phyloP scores from a whole-genome alignment of 2,888 invertebrate genomes.

The Euphydryas editha region DNA sequence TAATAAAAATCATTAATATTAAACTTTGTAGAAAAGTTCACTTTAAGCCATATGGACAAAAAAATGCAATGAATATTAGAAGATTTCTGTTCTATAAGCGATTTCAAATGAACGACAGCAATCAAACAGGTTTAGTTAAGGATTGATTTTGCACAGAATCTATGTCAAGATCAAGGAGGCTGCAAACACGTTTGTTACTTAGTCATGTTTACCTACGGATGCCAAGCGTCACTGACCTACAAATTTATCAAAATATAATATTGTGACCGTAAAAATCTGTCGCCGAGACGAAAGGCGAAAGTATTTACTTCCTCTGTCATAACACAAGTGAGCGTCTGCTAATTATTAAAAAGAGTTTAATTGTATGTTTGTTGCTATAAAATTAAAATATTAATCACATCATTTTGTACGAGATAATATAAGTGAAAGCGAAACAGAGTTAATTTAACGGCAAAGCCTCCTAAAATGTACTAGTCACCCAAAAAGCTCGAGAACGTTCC shows the following conservation, averaged over 20 bases:
- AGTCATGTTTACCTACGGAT: conserved; percentile 58
- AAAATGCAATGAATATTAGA: not conserved
- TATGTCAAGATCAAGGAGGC: conserved; percentile 81
- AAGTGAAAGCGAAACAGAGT: not conserved
- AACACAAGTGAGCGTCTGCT: conserved; percentile 17
- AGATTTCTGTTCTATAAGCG: conserved; percentile 41
- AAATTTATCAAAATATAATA: conserved; percentile 55
- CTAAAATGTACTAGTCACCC: not conserved
- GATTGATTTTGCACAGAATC: conserved; percentile 71
- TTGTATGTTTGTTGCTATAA: not conserved
- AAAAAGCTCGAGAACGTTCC: conserved; percentile 20
- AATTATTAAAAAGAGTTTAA: not conserved
- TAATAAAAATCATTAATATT: not conserved
- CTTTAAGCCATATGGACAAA: not conserved
- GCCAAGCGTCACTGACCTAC: conserved; percentile 64
- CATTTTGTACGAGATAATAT: not conserved
- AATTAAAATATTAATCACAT: not conserved
- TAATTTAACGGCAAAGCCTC: not conserved
- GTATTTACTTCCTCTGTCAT: conserved; percentile 11
- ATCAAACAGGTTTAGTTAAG: conserved; percentile 70
- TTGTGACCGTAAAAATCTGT: conserved; percentile 22
- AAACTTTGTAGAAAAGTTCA: not conserved
- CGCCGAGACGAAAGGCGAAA: conserved; percentile 43
- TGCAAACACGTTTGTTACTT: conserved; percentile 68
- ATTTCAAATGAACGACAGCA: conserved; percentile 55